Percentiles rank a stretch among this genome's conserved stretches.
These are phyloP conservation scores for Anthoptus insignis DNA, from an alignment of 2,888 invertebrate species.

Conservation along the genomic window DNA sequence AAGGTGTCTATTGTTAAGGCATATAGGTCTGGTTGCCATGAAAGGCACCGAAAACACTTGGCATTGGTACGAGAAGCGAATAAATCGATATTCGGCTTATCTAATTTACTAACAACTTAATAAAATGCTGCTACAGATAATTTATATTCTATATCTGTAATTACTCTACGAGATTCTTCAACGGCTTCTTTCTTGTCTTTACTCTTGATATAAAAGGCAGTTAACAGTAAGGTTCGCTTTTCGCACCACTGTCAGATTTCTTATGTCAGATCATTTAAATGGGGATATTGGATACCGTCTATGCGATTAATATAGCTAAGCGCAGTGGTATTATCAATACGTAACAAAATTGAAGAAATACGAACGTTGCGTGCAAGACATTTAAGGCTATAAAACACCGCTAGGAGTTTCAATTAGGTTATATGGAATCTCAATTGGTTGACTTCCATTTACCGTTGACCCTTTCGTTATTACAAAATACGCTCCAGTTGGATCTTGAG, in stretches of 20 bases:
- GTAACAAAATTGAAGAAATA: constrained; percentile 16
- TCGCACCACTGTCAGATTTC: constrained; percentile 46
- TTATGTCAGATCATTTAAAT: constrained; percentile 36
- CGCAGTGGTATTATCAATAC: constrained; percentile 44
- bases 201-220: constrained; percentile 41
- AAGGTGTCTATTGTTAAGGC: constrained; percentile 33
- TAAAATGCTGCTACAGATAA: constrained; percentile 17
- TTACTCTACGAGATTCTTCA: constrained; percentile 38
- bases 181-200: constrained; percentile 41
- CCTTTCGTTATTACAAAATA: constrained; percentile 26
- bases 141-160: constrained; percentile 38
- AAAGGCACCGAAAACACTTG: constrained; percentile 22
- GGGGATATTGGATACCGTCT: constrained; percentile 37
- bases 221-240: constrained; percentile 37
- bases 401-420: constrained; percentile 14
- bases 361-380: constrained; percentile 6
- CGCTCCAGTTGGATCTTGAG: constrained; percentile 41
- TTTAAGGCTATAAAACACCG: constrained; percentile 19
- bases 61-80: constrained; percentile 30
- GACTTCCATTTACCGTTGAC: constrained; percentile 30
- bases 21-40: constrained; percentile 28
- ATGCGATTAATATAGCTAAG: constrained; percentile 42
- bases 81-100: constrained; percentile 20
- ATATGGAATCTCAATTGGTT: constrained; percentile 16
- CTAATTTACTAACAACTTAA: background rate